Evolutionary conservation across 2,888 invertebrate species (phyloP), one percentile per base, ranked within the genome.

Genomic region (Acrobeloides nanus): DNA sequence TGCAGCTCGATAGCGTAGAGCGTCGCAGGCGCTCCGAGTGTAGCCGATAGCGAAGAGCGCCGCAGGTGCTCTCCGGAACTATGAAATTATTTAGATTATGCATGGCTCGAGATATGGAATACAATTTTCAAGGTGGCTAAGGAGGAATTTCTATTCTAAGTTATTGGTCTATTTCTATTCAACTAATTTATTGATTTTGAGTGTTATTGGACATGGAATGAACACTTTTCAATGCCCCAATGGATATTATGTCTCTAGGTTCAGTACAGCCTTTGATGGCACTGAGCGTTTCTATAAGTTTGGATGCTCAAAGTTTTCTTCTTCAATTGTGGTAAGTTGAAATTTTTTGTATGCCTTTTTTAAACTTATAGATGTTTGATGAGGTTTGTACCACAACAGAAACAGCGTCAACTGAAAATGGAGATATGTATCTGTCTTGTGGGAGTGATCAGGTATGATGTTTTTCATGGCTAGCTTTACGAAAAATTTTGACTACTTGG

Each of bases 261-360:
- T 59, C 41, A 53, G 43, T 34, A 60, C 60, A 7, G 60, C 60
- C 10, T 64, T 40, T 38, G 60, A 59, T 35, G 64, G 60, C 1
- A 48, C 37, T 10, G 60, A 59, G 38, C 41, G 60, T 21, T 64
- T 61, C 17, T 59, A 59, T 39, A 62, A 64, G 29, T 59, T 64
- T 43, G 59, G 56, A 3, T 59, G 60, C 15, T 46, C 58, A 12
- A 53, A 45, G 35, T 59, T 59, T 33, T 43, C 49, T 8, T 20
- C 38, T 17, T 41, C 39, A 17, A 35, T 61, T 31, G 17, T 57
- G 34, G 59, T 61, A 20, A 47, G 43, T 37, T 7, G 15, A 8
- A 15, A n/a, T 33, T n/a, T 6, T n/a, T 6, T 33, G 39, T 6
- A 39, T n/a, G 7, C 37, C 43, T 42, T 23, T 29, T 3, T 12